Conservation (phyloP, 2,113 vertebrate species). For the Melanerpes aurifrons region DNA sequence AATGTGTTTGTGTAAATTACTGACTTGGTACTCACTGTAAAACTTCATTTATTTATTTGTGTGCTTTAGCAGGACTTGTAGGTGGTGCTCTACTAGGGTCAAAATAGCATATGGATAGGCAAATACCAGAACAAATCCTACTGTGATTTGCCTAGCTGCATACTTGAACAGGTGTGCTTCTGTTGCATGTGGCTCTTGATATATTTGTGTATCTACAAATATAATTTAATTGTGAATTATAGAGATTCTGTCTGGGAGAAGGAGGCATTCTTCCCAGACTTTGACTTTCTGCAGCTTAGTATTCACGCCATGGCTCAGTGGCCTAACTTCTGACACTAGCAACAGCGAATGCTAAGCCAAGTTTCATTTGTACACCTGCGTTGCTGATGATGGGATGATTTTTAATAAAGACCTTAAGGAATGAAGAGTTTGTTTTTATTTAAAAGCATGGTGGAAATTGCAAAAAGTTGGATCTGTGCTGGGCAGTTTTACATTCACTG, state of each 20-base stretch:
- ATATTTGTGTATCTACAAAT: constrained; percentile 62
- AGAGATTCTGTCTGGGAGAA: not conserved
- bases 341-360: constrained; percentile 13
- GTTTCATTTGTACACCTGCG: constrained; percentile 33
- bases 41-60: constrained; percentile 52
- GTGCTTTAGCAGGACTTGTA: constrained; percentile 54
- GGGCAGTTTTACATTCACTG: not conserved
- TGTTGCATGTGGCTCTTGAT: constrained; percentile 31
- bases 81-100: constrained; percentile 39
- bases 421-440: constrained; percentile 67
- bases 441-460: constrained; percentile 33
- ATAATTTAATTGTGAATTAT: constrained; percentile 20
- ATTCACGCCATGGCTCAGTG: constrained; percentile 38
- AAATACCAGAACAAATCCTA: constrained; percentile 25
- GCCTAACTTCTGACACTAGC: constrained; percentile 6
- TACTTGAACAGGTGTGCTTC: constrained; percentile 45
- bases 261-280: not conserved
- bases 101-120: constrained; percentile 46
- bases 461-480: not conserved
- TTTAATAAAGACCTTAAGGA: constrained; percentile 57
- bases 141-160: constrained; percentile 31
- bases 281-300: not conserved
- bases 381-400: constrained; percentile 49
- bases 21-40: constrained; percentile 44
- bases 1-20: constrained; percentile 37